These are phyloP conservation scores for Synanthedon myopaeformis DNA, from an alignment of 2,888 invertebrate species.

Conservation along the genomic window DNA sequence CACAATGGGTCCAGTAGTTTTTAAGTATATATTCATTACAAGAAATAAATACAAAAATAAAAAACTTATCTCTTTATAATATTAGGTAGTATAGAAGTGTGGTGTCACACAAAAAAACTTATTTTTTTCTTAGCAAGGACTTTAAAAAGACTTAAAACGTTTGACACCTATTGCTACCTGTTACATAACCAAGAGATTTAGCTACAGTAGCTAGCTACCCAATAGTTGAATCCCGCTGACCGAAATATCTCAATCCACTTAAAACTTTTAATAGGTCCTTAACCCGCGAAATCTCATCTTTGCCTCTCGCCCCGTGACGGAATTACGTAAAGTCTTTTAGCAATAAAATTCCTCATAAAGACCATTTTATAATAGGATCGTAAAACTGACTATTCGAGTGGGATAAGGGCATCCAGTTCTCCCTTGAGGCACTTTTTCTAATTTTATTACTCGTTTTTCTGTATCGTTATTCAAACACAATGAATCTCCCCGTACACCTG, in stretches of 20 bases:
- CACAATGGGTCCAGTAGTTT: too few relatives aligned
- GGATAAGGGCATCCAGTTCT: constrained; percentile 22
- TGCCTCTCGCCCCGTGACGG: constrained; percentile 51
- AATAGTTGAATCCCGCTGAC: constrained; percentile 24
- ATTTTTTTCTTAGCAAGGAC: too few relatives aligned
- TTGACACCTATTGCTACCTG: too few relatives aligned
- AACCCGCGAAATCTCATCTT: constrained; percentile 55
- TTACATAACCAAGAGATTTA: too few relatives aligned
- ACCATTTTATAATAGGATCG: constrained; percentile 67
- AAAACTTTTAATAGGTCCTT: constrained; percentile 54
- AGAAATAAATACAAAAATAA: too few relatives aligned
- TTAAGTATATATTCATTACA: too few relatives aligned
- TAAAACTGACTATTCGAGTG: constrained; percentile 48
- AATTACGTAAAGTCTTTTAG: constrained; percentile 66
- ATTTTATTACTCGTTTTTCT: constrained; percentile 52
- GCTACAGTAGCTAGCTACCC: too few relatives aligned
- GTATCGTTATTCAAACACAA: constrained; percentile 35
- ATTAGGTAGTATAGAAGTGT: too few relatives aligned
- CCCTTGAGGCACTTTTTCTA: constrained; percentile 45
- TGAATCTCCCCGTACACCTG: constrained; percentile 37
- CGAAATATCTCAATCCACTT: constrained; percentile 41
- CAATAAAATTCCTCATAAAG: constrained; percentile 66
- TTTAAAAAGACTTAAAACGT: too few relatives aligned
- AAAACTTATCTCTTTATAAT: too few relatives aligned
- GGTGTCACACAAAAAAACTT: too few relatives aligned